A percentile compares a stretch with the other conserved stretches of the same genome.
These are phyloP conservation scores for Phocoena phocoena DNA, from an alignment of 2,113 vertebrate species.

Conservation along the genomic window DNA sequence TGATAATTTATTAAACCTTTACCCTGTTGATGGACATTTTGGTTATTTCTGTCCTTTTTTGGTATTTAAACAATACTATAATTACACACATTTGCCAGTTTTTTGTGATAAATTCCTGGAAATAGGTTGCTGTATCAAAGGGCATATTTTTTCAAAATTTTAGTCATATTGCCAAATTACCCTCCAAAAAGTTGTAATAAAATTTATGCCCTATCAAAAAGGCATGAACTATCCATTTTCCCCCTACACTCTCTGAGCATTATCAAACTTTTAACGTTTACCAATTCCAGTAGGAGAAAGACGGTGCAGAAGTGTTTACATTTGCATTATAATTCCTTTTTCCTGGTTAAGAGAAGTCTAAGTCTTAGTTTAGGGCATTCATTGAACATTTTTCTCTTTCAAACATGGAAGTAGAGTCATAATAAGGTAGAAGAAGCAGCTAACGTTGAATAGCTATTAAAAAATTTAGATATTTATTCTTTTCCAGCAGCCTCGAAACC, in stretches of 20 bases:
- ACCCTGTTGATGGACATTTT: background rate
- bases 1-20: background rate
- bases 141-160: background rate
- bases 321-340: background rate
- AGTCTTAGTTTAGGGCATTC: background rate
- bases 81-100: background rate
- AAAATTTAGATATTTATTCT: conserved; percentile 46
- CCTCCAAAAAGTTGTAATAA: background rate
- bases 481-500: conserved; percentile 86
- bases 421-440: background rate
- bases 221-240: background rate
- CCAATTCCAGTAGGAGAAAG: background rate
- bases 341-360: background rate
- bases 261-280: background rate
- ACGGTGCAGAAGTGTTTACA: background rate
- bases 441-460: background rate
- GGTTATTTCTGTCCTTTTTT: background rate
- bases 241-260: background rate
- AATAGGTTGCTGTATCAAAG: background rate
- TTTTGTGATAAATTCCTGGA: conserved; percentile 21
- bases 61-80: conserved; percentile 9
- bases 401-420: background rate
- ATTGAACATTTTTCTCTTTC: background rate
- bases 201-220: background rate
- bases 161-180: background rate